phyloP scores from a whole-genome alignment of 1,140 invertebrate species.

The Trachymyrmex septentrionalis region DNA sequence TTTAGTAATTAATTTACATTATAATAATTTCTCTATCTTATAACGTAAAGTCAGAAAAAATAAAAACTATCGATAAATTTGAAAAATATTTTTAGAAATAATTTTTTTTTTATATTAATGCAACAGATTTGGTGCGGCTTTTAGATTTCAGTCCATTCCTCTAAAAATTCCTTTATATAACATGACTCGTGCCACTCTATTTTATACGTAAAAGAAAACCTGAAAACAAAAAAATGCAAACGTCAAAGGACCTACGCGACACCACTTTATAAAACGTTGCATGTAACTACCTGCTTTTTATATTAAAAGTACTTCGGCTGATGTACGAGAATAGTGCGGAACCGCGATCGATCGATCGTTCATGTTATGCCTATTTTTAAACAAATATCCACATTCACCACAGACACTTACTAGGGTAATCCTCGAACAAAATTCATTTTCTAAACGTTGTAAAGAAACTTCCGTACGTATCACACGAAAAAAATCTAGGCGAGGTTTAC shows the following conservation, averaged over 20 bases:
- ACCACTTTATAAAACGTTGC: constrained; percentile 26
- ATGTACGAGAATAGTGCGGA: constrained; percentile 51
- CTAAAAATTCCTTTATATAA: neutral
- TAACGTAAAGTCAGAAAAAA: neutral
- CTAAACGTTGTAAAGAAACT: constrained; percentile 32
- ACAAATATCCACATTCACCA: constrained; percentile 24
- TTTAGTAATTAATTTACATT: neutral
- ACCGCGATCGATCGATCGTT: constrained; percentile 48
- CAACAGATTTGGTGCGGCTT: neutral
- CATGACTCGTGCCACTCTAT: neutral
- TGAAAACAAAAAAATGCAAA: constrained; percentile 50
- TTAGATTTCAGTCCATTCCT: neutral
- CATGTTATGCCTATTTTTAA: neutral
- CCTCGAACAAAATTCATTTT: constrained; percentile 2
- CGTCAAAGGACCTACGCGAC: constrained; percentile 50
- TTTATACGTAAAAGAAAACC: constrained; percentile 8
- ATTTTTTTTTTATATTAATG: neutral
- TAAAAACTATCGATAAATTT: neutral
- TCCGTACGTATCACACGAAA: neutral
- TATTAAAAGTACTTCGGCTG: constrained; percentile 49
- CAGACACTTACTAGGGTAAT: neutral
- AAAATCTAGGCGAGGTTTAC: constrained; percentile 20
- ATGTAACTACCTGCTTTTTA: constrained; percentile 23
- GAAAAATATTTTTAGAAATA: neutral
- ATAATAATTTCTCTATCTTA: constrained; percentile 3